Base-by-base conservation (phyloP, 2,113 vertebrate genomes). In the Pluvianellus socialis region DNA sequence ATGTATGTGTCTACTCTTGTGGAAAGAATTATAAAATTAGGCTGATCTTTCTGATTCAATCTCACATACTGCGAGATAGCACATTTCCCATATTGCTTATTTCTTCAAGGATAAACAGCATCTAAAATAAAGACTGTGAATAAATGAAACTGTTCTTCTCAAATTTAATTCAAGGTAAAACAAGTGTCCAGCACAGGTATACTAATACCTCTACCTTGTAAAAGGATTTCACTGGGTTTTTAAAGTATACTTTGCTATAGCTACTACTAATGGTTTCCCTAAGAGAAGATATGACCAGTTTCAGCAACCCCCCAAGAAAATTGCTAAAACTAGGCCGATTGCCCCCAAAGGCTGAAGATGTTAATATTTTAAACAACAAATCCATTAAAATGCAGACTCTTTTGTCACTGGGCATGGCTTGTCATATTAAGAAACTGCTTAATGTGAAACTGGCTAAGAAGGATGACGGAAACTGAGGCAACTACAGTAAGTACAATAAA, bases 21-120 rank as follows among this genome's bases (percentile, higher is more conserved):
- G 9, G 91, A 94, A 95, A 55, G 72, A 84, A 86, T 73, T 88
- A 63, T 68, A 77, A 92, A 94, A 92, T 92, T 83, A 83, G 38
- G 30, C 63, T 93, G 75, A 81, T 88, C 12, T 2, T 24, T 79
- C 68, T 77, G 55, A 77, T 91, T 71, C 0, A 0, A 55, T 67
- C 63, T 88, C 56, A 63, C 40, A 28, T 52, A 77, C 61, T 84
- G 72, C 66, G 38, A 88, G 18, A 47, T 4, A 61, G 50, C 72
- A 74, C 14, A 1, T 68, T 89, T 92, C 56, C 40, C 44, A 77
- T 10, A 2, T 9, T 86, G 62, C 44, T 90, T 42, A 32, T 77
- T 88, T 63, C 77, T 96, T 94, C 80, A 94, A 87, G 47, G 49
- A 62, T 87, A 95, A 94, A 56, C n/a, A 45, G 5, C 24, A 71